phyloP scores from a whole-genome alignment of 2,888 invertebrate genomes.

The Elmis aenea region DNA sequence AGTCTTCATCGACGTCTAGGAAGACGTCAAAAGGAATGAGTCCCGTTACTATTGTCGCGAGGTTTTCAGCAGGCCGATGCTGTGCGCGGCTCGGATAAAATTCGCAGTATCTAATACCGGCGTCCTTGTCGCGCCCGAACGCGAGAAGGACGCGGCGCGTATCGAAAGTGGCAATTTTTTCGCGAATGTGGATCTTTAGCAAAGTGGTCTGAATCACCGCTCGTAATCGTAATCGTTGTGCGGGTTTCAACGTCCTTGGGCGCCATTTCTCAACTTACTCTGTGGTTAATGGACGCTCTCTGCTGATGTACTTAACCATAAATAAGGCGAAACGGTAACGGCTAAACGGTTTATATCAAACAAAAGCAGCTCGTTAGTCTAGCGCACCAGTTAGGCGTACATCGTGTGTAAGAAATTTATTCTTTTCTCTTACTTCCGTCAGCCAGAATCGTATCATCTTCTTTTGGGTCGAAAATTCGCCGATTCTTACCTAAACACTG shows the following conservation, averaged over 20 bases:
- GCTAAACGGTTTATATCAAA: constrained; percentile 9
- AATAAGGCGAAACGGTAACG: constrained; percentile 26
- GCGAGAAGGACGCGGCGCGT: constrained; percentile 8
- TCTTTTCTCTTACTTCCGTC: too few relatives aligned
- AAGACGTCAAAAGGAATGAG: constrained; percentile 32
- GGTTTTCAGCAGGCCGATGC: too few relatives aligned
- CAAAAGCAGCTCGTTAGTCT: too few relatives aligned
- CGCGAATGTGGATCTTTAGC: constrained; percentile 23
- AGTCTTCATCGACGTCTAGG: constrained; percentile 27
- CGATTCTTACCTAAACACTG: too few relatives aligned
- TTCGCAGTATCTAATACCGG: neutral
- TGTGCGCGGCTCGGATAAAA: constrained; percentile 4
- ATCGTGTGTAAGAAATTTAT: too few relatives aligned
- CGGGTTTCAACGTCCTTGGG: constrained; percentile 31
- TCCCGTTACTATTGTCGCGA: constrained; percentile 24
- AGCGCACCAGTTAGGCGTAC: too few relatives aligned
- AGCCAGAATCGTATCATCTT: too few relatives aligned
- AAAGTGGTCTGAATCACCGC: constrained; percentile 37
- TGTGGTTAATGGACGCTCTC: constrained; percentile 37
- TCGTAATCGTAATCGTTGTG: constrained; percentile 38
- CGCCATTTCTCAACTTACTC: constrained; percentile 31
- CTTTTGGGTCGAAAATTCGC: too few relatives aligned
- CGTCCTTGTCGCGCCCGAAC: neutral
- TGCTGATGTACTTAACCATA: constrained; percentile 33
- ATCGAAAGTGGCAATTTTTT: constrained; percentile 8